Evolutionary conservation across 1,140 invertebrate species (phyloP), one percentile per base, ranked within the genome.

Genomic region (Saccostrea cuccullata): DNA sequence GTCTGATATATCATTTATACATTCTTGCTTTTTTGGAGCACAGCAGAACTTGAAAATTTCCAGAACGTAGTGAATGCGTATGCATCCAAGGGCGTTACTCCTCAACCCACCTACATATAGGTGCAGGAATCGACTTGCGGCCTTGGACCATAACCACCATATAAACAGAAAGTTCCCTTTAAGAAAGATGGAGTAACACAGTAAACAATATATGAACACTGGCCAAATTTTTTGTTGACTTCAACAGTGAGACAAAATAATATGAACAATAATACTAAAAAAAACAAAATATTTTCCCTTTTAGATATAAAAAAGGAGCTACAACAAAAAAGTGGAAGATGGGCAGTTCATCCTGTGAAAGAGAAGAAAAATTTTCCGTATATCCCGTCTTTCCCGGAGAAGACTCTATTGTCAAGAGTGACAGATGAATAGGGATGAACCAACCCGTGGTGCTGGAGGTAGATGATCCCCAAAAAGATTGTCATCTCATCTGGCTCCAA

Each of bases 21-120:
- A 36, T 36, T 36, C 56, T 58, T 58, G 56, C 26, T 40, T 88
- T 85, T 82, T 55, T 86, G 84, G 36, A 82, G 87, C 30, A 88
- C 67, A 56, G 84, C 87, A 30, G 87, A 88, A 30, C n/a, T 88
- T 6, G 87, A 88, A 82, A 85, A 88, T 85, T 88, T 88, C 30
- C 87, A 88, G 23, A 85, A 88, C 15, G 47, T 85, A 5, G 85
- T 88, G 0, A 20, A 82, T 2, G 82, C 55, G 55, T 85, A 88
- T 77, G 56, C 56, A 58, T 77, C 84, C 15, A 88, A 88, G n/a
- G n/a, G 64, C 30, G 87, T 23, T 20, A 56, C 85, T 84, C 82
- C 0, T 88, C 60, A 67, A n/a, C 15, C 87, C 82, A 30, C 82
- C 87, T 11, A 17, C 20, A 9, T 86, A 86, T 30, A 82, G 55